Percentiles rank a stretch among this genome's conserved stretches.
These are phyloP conservation scores for Haemorhous mexicanus DNA, from an alignment of 2,113 vertebrate species.

Conservation along the genomic window DNA sequence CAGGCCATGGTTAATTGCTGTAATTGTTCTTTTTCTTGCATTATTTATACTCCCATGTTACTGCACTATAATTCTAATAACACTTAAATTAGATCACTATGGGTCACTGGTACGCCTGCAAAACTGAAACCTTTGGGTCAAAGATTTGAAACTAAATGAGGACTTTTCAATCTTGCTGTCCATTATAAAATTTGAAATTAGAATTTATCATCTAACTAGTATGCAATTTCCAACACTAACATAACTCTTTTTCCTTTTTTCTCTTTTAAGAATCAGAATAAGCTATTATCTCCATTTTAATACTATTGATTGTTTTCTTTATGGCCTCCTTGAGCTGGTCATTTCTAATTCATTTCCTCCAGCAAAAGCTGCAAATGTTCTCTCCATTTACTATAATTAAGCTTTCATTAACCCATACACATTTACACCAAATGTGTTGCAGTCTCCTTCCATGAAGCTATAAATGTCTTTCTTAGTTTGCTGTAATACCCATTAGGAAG, in stretches of 20 bases:
- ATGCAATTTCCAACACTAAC: background rate
- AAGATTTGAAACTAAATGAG: background rate
- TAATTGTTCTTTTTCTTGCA: conserved; percentile 40
- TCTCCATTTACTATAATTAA: conserved; percentile 43
- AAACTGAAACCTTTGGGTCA: background rate
- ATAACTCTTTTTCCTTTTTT: background rate
- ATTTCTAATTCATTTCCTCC: conserved; percentile 5
- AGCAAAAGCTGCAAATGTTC: background rate
- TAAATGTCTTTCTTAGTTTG: background rate
- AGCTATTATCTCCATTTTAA: background rate
- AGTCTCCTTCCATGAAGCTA: background rate
- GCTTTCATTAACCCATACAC: conserved; percentile 16
- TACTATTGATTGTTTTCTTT: conserved; percentile 25
- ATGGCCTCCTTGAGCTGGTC: background rate
- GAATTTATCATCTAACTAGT: background rate
- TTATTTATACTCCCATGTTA: background rate
- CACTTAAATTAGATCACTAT: background rate
- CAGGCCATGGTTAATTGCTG: background rate
- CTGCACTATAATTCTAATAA: background rate
- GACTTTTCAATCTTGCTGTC: background rate
- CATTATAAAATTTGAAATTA: background rate
- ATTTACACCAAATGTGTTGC: background rate
- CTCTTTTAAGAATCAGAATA: background rate
- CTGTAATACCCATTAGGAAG: background rate
- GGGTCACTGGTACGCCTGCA: background rate